A percentile compares a stretch with the other conserved stretches of the same genome.
These are phyloP conservation scores for Diachrysia chrysitis DNA, from an alignment of 2,888 invertebrate species.

Conservation along the genomic window DNA sequence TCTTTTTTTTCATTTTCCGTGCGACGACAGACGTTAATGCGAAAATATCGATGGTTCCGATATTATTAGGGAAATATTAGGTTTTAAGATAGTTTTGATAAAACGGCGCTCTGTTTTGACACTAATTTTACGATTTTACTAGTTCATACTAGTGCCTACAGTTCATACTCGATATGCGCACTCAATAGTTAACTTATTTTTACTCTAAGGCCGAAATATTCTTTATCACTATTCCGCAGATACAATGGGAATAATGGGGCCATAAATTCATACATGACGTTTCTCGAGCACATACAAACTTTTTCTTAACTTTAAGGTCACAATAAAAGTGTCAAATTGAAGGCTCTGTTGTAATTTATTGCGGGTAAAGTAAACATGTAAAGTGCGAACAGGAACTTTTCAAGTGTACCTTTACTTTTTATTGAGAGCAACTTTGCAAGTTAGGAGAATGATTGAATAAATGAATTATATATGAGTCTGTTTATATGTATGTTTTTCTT, in stretches of 20 bases:
- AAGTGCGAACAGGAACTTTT: constrained; percentile 54
- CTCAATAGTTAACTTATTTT: no score
- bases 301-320: constrained; percentile 77
- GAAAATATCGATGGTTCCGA: no score
- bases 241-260: constrained; percentile 70
- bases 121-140: no score
- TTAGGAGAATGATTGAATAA: not conserved
- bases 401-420: constrained; percentile 48
- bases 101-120: no score
- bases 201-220: constrained; percentile 59
- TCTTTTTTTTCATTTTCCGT: no score
- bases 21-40: no score
- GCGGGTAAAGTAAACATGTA: constrained; percentile 65
- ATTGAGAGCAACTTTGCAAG: constrained; percentile 32
- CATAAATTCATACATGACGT: constrained; percentile 81
- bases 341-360: constrained; percentile 74
- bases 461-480: not conserved
- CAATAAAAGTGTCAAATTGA: constrained; percentile 78
- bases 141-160: no score
- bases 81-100: no score
- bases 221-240: constrained; percentile 63
- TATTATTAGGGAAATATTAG: no score
- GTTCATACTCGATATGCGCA: no score
- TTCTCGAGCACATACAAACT: constrained; percentile 71
- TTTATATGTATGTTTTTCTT: not conserved